A percentile compares a stretch with the other conserved stretches of the same genome.
Conservation (phyloP, 2,888 invertebrate genomes). For the Synanthedon vespiformis region DNA sequence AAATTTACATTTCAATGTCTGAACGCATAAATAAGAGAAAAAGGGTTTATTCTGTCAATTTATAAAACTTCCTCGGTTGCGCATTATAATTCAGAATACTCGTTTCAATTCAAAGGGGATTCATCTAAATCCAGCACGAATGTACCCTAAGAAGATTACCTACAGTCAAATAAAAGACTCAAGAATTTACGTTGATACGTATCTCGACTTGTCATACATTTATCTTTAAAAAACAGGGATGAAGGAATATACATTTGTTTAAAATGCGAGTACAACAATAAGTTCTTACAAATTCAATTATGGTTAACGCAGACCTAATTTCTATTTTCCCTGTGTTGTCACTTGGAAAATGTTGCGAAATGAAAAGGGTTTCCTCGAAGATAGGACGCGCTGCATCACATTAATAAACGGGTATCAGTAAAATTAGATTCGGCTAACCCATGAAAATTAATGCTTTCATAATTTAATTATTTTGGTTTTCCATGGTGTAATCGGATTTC, state of each 20-base stretch:
- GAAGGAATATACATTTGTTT: slow-evolving; percentile 8
- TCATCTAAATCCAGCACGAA: background rate
- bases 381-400: slow-evolving; percentile 17
- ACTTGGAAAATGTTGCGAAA: slow-evolving; percentile 3
- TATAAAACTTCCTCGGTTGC: slow-evolving; percentile 4
- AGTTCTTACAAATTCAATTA: slow-evolving; percentile 9
- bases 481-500: no score
- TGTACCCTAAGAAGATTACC: background rate
- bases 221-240: slow-evolving; percentile 24
- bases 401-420: slow-evolving; percentile 30
- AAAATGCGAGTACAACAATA: no score
- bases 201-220: slow-evolving; percentile 20
- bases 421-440: slow-evolving; percentile 47
- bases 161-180: background rate
- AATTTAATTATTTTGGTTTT: no score
- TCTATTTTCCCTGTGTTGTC: slow-evolving; percentile 23
- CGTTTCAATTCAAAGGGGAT: background rate
- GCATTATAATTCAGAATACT: slow-evolving; percentile 13
- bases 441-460: slow-evolving; percentile 31
- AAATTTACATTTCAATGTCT: background rate
- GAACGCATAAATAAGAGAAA: background rate
- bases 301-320: slow-evolving; percentile 36
- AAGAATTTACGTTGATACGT: slow-evolving; percentile 12
- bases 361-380: slow-evolving; percentile 19
- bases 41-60: background rate